Conservation (phyloP, 92 coral and sea anemone species). For the Parazoanthus atlanticus region DNA sequence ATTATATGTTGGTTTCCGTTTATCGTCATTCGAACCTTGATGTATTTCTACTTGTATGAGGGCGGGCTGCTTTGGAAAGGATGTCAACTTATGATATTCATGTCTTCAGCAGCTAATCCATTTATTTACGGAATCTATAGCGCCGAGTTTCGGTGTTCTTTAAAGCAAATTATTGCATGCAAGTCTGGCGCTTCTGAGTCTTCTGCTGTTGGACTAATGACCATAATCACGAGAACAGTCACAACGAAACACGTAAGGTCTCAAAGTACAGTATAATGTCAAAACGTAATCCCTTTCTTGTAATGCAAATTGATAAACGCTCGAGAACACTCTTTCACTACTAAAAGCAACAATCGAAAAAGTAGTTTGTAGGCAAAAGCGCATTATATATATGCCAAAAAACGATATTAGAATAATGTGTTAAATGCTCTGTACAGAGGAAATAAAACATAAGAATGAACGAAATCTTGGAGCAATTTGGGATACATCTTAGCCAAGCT, state of each 20-base stretch:
- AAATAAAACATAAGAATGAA: too few species aligned
- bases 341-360: background rate
- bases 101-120: constrained; percentile 46
- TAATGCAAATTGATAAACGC: background rate
- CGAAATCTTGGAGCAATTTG: too few species aligned
- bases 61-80: constrained; percentile 51
- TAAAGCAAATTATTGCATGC: background rate
- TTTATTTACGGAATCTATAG: constrained; percentile 55
- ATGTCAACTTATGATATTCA: constrained; percentile 38
- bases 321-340: background rate
- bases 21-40: constrained; percentile 44
- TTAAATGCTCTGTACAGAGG: background rate
- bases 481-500: too few species aligned
- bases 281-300: background rate
- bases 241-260: background rate
- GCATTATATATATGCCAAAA: too few species aligned
- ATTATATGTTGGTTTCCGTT: constrained; percentile 55
- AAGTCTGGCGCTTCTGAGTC: too few species aligned
- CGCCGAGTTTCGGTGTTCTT: constrained; percentile 9
- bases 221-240: background rate
- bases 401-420: too few species aligned
- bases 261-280: background rate
- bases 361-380: too few species aligned
- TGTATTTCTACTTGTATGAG: constrained; percentile 36
- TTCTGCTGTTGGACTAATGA: background rate